Evolutionary conservation across 2,888 invertebrate species (phyloP), one percentile per base, ranked within the genome.

Genomic region (Theodoxus fluviatilis): DNA sequence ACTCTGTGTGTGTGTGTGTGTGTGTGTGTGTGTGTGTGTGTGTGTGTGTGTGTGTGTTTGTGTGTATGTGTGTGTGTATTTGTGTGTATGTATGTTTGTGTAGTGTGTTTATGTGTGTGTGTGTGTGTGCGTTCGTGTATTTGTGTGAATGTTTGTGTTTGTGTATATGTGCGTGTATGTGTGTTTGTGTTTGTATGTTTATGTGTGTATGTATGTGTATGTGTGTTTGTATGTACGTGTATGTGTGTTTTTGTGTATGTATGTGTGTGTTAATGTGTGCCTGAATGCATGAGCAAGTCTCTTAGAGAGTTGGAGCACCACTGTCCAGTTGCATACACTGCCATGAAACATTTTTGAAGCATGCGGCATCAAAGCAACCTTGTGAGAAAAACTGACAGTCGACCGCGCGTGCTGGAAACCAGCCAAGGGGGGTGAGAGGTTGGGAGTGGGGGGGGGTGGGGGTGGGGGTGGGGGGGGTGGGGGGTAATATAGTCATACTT

Each of bases 11-110:
- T 59, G 59, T 59, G 31, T 59, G 59, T 28, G 6, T 59, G 6
- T 15, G 33, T 25, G 28, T 28, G 9, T 12, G 28, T 28, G 33
- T 59, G 31, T 33, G 33, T 25, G 31, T 59, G 18, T 59, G 59
- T 59, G 18, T 28, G 59, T 59, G 18, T 59, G 59, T 59, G 31
- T 59, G 59, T 59, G 18, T 59, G 31, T 59, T 15, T 59, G 31
- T 59, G 31, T 59, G 59, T 59, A 28, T 59, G 15, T 59, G 33
- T 4, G 15, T 28, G 33, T 25, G 59, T 59, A 25, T 59, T 3
- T 12, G 31, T 28, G 28, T 59, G 59, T 59, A 9, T 59, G 59
- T 59, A 9, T 59, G 59, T 59, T 4, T 59, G 28, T 59, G 28
- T n/a, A n/a, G 33, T 25, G 59, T 59, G 9, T 59, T 3, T 12